Conservation (phyloP, 2,797 vertebrate species). For the Falco cherrug region DNA sequence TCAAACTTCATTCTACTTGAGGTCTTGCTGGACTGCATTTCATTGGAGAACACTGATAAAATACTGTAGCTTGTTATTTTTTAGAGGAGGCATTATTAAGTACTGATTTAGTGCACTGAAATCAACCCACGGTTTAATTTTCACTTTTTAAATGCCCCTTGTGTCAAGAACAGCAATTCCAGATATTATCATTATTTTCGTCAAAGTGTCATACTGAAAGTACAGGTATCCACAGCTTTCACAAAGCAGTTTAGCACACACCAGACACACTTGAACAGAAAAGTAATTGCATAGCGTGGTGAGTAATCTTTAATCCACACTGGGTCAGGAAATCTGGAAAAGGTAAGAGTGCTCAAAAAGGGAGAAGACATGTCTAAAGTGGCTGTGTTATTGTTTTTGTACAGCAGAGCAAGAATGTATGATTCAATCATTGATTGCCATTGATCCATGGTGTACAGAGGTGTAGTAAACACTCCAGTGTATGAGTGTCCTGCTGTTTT, state of each 20-base stretch:
- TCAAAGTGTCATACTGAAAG: neutral
- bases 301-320: neutral
- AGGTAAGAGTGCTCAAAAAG: neutral
- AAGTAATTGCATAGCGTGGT: neutral
- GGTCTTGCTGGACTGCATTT: neutral
- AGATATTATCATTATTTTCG: neutral
- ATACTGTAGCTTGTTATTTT: neutral
- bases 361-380: neutral
- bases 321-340: neutral
- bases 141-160: neutral
- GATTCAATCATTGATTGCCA: neutral
- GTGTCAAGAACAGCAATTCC: neutral
- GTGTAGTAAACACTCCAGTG: neutral
- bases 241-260: neutral
- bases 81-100: neutral
- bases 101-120: neutral
- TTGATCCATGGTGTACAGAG: neutral
- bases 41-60: neutral
- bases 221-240: neutral
- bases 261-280: neutral
- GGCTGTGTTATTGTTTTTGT: neutral
- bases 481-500: neutral
- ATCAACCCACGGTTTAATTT: neutral
- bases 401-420: neutral
- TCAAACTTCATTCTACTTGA: neutral